A percentile compares a stretch with the other conserved stretches of the same genome.
Evolutionary conservation across 1,140 invertebrate genomes (phyloP).

Genomic region (Oryctes rhinoceros): DNA sequence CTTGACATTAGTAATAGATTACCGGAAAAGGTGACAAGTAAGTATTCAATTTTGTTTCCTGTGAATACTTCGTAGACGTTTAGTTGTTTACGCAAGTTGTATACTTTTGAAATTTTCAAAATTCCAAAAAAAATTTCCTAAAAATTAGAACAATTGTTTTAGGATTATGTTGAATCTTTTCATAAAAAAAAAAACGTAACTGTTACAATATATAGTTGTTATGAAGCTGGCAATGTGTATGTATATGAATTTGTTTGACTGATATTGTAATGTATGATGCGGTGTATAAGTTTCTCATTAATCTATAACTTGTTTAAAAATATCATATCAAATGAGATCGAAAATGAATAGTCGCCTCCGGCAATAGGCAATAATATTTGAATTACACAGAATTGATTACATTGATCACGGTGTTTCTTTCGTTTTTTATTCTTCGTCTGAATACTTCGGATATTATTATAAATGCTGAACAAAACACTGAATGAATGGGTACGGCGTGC

Average conservation of each 20-base stretch:
- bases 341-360: background rate
- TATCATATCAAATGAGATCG: slow-evolving; percentile 14
- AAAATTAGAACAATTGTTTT: too few relatives aligned
- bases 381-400: slow-evolving; percentile 25
- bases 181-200: too few relatives aligned
- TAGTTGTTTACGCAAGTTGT: too few relatives aligned
- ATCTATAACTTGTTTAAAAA: background rate
- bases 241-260: background rate
- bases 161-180: too few relatives aligned
- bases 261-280: background rate
- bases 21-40: too few relatives aligned
- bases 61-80: too few relatives aligned
- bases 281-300: background rate
- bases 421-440: background rate
- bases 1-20: too few relatives aligned
- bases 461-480: slow-evolving; percentile 28
- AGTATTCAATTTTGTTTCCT: too few relatives aligned
- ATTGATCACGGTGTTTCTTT: background rate
- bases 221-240: background rate
- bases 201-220: too few relatives aligned
- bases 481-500: slow-evolving; percentile 13
- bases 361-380: slow-evolving; percentile 13
- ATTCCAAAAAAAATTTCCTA: too few relatives aligned
- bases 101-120: too few relatives aligned
- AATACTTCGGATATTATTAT: slow-evolving; percentile 20